A percentile compares a stretch with the other conserved stretches of the same genome.
Evolutionary conservation across 2,797 vertebrate genomes (phyloP).

Genomic region (Macropus fuliginosus): DNA sequence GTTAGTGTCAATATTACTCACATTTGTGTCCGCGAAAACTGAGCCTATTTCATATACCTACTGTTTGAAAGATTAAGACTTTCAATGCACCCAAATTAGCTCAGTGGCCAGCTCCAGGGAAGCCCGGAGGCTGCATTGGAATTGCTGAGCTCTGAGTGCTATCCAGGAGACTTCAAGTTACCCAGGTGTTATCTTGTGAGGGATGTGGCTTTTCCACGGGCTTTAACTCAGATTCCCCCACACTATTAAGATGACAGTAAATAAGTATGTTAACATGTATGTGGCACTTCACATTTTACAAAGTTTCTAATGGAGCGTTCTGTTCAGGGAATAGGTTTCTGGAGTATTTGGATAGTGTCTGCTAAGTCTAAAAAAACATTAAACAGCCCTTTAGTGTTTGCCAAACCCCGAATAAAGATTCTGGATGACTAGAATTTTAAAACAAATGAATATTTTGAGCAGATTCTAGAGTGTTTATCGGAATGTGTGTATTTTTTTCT

Average conservation of each 20-base stretch:
- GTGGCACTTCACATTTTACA: not conserved
- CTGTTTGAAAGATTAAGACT: not conserved
- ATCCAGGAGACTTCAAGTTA: too few species aligned
- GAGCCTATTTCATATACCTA: not conserved
- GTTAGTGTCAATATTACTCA: not conserved
- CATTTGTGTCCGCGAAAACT: not conserved
- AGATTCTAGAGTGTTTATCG: not conserved
- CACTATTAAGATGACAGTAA: not conserved
- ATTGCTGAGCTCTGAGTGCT: not conserved
- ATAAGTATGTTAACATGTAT: not conserved
- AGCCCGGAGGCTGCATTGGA: not conserved
- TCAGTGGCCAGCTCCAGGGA: not conserved
- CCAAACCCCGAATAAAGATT: not conserved
- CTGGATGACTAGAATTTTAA: not conserved
- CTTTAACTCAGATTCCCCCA: not conserved
- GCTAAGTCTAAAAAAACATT: not conserved
- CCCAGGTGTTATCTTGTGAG: not conserved
- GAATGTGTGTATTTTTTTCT: not conserved
- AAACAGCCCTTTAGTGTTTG: not conserved
- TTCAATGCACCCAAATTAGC: not conserved
- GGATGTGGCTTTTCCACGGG: not conserved
- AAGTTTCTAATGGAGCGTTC: not conserved
- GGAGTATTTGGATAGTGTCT: not conserved
- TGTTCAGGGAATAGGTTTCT: not conserved
- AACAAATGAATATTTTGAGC: slow-evolving; percentile 16